A percentile compares a stretch with the other conserved stretches of the same genome.
Evolutionary conservation across 2,113 vertebrate genomes (phyloP).

Genomic region (Centropristis striata): DNA sequence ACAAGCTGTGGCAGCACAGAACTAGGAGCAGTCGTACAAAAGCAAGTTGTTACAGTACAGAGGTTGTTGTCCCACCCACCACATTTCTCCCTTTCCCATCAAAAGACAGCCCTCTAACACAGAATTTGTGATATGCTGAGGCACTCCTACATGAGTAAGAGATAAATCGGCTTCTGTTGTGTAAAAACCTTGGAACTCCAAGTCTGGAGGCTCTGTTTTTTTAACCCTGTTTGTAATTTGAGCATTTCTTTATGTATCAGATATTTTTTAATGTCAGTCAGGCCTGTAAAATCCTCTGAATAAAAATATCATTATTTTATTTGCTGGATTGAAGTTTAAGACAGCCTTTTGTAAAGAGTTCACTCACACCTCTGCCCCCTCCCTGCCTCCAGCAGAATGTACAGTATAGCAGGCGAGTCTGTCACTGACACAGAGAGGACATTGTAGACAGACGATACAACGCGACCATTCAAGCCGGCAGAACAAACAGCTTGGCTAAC

Average conservation of each 20-base stretch:
- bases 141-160: slow-evolving; percentile 27
- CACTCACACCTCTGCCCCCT: slow-evolving; percentile 42
- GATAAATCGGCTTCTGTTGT: slow-evolving; percentile 1
- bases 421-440: slow-evolving; percentile 48
- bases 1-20: slow-evolving; percentile 52
- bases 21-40: slow-evolving; percentile 37
- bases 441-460: slow-evolving; percentile 57
- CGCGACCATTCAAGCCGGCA: slow-evolving; percentile 53
- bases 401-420: slow-evolving; percentile 41
- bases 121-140: slow-evolving; percentile 1
- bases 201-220: neutral
- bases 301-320: neutral
- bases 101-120: slow-evolving; percentile 9
- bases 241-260: neutral
- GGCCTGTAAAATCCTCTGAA: neutral
- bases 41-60: slow-evolving; percentile 46
- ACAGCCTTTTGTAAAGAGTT: neutral
- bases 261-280: neutral
- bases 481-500: slow-evolving; percentile 67
- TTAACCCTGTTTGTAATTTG: neutral
- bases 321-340: neutral
- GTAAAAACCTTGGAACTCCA: slow-evolving; percentile 8
- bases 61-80: slow-evolving; percentile 48
- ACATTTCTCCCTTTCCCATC: slow-evolving; percentile 37
- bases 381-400: slow-evolving; percentile 67